phyloP scores from a whole-genome alignment of 2,113 vertebrate genomes.

The Dipodomys spectabilis region DNA sequence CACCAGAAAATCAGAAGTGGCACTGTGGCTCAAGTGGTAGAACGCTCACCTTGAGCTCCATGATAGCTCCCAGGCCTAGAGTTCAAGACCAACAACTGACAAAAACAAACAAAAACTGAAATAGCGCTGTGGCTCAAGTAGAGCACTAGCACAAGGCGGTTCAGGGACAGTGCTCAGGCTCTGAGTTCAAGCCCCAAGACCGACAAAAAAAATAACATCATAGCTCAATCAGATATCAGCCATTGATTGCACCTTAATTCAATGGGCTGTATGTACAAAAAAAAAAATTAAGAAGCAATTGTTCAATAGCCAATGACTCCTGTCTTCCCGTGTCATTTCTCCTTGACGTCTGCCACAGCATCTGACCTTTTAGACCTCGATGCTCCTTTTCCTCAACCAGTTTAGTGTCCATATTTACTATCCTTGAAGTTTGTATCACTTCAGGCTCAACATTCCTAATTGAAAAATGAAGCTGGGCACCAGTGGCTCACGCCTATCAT shows the following conservation, averaged over 20 bases:
- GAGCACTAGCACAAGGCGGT: too few species aligned
- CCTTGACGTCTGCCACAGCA: background rate
- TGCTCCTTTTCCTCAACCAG: background rate
- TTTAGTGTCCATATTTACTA: background rate
- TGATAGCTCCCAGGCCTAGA: too few species aligned
- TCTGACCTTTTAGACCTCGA: background rate
- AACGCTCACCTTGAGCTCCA: too few species aligned
- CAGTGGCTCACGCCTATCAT: too few species aligned
- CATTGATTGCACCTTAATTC: background rate
- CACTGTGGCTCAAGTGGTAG: too few species aligned
- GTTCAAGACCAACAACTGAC: too few species aligned
- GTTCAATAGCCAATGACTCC: background rate
- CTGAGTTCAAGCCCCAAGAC: too few species aligned
- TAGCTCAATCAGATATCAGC: background rate
- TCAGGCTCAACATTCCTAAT: background rate
- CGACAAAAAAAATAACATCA: background rate
- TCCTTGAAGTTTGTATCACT: background rate
- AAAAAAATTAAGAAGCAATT: too few species aligned
- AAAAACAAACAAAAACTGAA: too few species aligned
- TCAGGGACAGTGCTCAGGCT: too few species aligned
- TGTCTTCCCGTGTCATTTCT: background rate
- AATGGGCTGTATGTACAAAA: background rate
- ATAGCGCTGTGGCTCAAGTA: too few species aligned
- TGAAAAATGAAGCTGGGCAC: background rate
- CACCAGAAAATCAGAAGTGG: too few species aligned